phyloP scores from a whole-genome alignment of 2,797 vertebrate genomes.

The Gambelia wislizenii region DNA sequence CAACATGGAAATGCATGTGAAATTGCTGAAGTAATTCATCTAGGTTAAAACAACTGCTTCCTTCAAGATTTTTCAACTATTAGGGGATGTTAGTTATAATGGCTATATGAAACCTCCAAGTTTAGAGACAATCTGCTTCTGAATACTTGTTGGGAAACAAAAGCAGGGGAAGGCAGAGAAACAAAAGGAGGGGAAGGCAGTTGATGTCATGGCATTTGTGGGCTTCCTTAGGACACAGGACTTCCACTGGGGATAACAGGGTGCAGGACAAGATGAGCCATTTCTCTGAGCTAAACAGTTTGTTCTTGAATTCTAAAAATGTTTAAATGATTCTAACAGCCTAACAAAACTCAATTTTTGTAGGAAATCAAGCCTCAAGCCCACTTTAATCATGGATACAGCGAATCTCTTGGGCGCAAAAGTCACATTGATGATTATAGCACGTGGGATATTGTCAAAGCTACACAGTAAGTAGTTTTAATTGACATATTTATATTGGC shows the following conservation, averaged over 20 bases:
- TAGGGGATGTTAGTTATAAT: background rate
- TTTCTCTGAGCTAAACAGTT: background rate
- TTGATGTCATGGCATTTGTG: background rate
- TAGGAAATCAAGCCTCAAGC: slow-evolving; percentile 96
- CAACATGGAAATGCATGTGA: background rate
- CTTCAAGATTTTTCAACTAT: background rate
- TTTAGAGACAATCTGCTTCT: background rate
- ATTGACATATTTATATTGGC: background rate
- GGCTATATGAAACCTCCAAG: background rate
- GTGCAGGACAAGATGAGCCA: background rate
- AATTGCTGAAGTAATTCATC: background rate
- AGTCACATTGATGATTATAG: slow-evolving; percentile 97
- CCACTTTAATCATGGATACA: slow-evolving; percentile 97
- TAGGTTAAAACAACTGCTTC: slow-evolving; percentile 11
- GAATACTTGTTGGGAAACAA: slow-evolving; percentile 2
- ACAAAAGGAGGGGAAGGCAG: background rate
- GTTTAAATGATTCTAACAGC: slow-evolving; percentile 11
- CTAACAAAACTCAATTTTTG: slow-evolving; percentile 61
- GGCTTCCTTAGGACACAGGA: background rate
- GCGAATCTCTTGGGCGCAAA: slow-evolving; percentile 91
- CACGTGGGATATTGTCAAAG: slow-evolving; percentile 99
- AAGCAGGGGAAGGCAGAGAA: background rate
- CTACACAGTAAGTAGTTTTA: slow-evolving; percentile 92
- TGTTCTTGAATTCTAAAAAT: background rate
- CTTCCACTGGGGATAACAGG: background rate